Conservation (phyloP, 2,113 vertebrate genomes). For the Alaudala cheleensis region DNA sequence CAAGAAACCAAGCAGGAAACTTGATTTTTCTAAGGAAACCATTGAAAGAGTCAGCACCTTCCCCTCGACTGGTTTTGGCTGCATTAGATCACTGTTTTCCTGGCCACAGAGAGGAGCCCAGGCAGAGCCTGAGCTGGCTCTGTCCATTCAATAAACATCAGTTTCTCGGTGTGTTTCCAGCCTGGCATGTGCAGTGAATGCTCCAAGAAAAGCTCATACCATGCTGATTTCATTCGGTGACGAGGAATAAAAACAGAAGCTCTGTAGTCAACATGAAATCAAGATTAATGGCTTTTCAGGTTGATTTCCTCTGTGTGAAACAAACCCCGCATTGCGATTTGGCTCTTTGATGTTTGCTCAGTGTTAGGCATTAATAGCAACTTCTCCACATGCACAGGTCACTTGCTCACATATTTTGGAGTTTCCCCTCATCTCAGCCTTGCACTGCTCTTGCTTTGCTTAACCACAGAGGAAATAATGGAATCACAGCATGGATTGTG, state of each 20-base stretch:
- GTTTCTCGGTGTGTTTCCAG: neutral
- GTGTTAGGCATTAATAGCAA: neutral
- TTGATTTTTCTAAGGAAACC: neutral
- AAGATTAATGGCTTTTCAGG: slow-evolving; percentile 16
- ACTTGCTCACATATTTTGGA: neutral
- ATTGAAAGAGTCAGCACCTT: neutral
- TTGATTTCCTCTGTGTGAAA: neutral
- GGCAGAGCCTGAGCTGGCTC: neutral
- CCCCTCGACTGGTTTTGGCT: neutral
- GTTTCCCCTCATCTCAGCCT: neutral
- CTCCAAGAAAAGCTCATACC: neutral
- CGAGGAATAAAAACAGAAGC: neutral
- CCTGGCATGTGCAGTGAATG: neutral
- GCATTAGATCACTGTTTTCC: neutral
- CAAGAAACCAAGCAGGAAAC: neutral
- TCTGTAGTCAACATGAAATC: neutral
- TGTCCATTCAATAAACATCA: neutral
- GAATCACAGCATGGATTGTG: neutral
- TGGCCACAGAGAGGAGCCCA: neutral
- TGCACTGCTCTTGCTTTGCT: neutral
- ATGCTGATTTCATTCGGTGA: neutral
- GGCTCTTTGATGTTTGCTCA: neutral
- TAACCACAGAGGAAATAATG: neutral
- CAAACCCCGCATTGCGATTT: neutral
- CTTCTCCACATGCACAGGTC: neutral